Base-by-base conservation (phyloP, 2,113 vertebrate genomes). In the Otolemur garnettii region DNA sequence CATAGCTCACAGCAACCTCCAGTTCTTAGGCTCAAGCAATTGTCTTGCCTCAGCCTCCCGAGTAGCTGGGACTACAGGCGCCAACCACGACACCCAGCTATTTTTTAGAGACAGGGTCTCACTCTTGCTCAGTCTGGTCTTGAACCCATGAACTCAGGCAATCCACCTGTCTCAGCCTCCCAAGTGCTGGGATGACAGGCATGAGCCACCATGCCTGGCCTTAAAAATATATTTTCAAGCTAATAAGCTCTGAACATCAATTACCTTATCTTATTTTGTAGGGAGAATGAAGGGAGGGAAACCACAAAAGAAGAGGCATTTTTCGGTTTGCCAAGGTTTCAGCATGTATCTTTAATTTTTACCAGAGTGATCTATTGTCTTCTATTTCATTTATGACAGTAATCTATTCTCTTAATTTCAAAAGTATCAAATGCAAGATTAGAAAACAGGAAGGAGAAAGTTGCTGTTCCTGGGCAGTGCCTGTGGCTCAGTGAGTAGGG, bases 351-450 rank as follows among this genome's bases (percentile, higher is more conserved):
- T 79, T 93, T 84, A 22, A 55, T 84, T 90, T 93, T 89, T 93
- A 93, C 7, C 38, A 24, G 21, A 81, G 33, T 28, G 1, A 17
- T 42, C 7, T n/a, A 28, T 90, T 90, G 71, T 79, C 45, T 72
- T 75, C 42, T 42, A 95, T 30, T 11, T 62, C 33, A 69, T 71
- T 71, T 71, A n/a, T 57, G 11, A 35, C 21, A 69, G 26, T n/a
- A 38, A 75, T 69, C 59, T n/a, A 12, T 72, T 86, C 71, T 79
- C 9, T 80, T 72, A 64, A 95, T 86, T 80, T 68, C 30, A 77
- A 75, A 84, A 69, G 71, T 62, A 82, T 59, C 18, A 92, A 81
- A 87, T 92, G 87, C 87, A 91, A 38, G 21, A 18, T 95, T 95
- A 59, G 66, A 42, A 95, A 82, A n/a, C 21, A 77, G 62, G 83